Percentiles rank a stretch among this genome's conserved stretches.
phyloP scores from a whole-genome alignment of 1,140 invertebrate species.

The Saxidomus purpurata region DNA sequence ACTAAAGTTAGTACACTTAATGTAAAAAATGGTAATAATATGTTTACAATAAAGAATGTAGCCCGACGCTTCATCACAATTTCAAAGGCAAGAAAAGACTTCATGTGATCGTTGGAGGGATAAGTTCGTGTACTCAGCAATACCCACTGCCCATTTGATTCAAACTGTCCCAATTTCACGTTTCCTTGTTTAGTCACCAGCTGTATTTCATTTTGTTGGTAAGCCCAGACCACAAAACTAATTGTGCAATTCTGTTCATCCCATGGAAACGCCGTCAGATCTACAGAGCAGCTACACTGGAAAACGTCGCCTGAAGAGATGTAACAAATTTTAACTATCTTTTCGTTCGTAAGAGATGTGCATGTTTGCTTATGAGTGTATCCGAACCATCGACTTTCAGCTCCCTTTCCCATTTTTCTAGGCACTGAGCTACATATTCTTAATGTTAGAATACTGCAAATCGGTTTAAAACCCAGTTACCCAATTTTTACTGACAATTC shows the following conservation, averaged over 20 bases:
- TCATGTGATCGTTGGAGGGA: neutral
- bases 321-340: neutral
- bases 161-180: neutral
- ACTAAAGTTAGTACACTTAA: constrained; percentile 2
- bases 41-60: constrained; percentile 1
- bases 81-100: neutral
- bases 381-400: too few species aligned
- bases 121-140: neutral
- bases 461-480: too few species aligned
- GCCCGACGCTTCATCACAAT: neutral
- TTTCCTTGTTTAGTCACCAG: neutral
- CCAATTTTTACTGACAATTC: too few species aligned
- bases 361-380: neutral
- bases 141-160: neutral
- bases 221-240: neutral
- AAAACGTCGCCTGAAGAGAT: constrained; percentile 4
- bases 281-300: neutral
- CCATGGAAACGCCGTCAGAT: constrained; percentile 36
- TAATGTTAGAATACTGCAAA: too few species aligned
- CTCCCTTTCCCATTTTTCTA: too few species aligned
- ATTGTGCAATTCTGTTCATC: constrained; percentile 15
- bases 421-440: too few species aligned
- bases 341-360: neutral
- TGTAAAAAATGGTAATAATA: constrained; percentile 10
- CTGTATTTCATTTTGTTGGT: neutral